Evolutionary conservation across 2,888 invertebrate species (phyloP).

Genomic region (Hypomecis punctinalis): DNA sequence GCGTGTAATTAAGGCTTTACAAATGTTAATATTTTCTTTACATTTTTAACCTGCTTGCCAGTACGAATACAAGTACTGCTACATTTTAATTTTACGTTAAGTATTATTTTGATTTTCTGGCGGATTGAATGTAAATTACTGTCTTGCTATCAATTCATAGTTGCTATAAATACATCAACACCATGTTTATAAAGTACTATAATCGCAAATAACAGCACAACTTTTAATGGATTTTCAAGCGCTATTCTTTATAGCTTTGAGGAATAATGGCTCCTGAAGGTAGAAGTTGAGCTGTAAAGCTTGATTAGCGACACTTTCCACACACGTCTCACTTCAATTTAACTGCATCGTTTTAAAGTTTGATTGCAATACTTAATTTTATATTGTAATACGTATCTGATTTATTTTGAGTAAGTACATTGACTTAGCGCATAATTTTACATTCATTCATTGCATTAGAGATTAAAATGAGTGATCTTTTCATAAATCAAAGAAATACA

Average conservation of each 20-base stretch:
- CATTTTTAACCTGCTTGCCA: no score
- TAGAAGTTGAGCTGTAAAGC: constrained; percentile 27
- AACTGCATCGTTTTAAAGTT: constrained; percentile 18
- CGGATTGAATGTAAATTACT: no score
- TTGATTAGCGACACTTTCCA: constrained; percentile 28
- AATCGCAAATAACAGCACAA: constrained; percentile 8
- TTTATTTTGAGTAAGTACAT: neutral
- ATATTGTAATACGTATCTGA: neutral
- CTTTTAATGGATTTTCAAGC: constrained; percentile 30
- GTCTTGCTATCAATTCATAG: no score
- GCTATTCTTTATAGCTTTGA: constrained; percentile 26
- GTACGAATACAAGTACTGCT: no score
- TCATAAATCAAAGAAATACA: no score
- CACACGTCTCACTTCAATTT: constrained; percentile 22
- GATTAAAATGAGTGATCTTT: no score
- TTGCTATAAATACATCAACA: neutral
- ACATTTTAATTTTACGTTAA: no score
- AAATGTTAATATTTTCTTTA: neutral
- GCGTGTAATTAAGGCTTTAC: constrained; percentile 16
- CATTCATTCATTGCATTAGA: no score
- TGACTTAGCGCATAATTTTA: neutral
- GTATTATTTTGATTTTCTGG: no score
- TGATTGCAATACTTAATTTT: constrained; percentile 11
- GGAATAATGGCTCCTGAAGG: constrained; percentile 22
- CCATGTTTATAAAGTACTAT: constrained; percentile 1